A percentile compares a stretch with the other conserved stretches of the same genome.
phyloP scores from a whole-genome alignment of 2,888 invertebrate species.

The Chaetogeoica ovagalla region DNA sequence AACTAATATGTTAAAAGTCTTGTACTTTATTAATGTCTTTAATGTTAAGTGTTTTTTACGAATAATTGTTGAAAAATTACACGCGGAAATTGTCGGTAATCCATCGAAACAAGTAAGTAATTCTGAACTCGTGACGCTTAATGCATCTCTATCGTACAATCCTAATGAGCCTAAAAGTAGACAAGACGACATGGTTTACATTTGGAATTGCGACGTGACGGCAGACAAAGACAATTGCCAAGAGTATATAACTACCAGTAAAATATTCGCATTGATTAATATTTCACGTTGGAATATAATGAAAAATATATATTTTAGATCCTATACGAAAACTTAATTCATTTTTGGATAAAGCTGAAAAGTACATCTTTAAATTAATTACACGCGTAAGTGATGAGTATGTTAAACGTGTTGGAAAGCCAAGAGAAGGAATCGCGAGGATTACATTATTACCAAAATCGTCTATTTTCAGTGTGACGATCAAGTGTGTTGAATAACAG shows the following conservation, averaged over 20 bases:
- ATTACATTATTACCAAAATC: conserved; percentile 4
- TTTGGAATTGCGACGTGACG: conserved; percentile 16
- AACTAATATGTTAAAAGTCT: neutral
- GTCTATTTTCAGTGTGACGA: neutral
- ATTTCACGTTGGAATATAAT: neutral
- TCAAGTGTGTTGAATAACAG: conserved; percentile 24
- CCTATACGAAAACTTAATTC: neutral
- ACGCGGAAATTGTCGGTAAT: conserved; percentile 25
- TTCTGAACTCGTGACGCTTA: neutral
- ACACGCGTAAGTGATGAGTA: conserved; percentile 7
- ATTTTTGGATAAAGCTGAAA: neutral
- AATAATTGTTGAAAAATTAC: neutral
- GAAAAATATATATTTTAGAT: neutral
- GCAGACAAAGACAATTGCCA: conserved; percentile 15
- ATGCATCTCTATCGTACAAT: conserved; percentile 31
- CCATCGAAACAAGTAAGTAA: neutral
- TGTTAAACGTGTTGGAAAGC: neutral
- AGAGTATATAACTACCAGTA: conserved; percentile 16
- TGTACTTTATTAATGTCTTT: neutral
- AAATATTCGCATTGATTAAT: neutral
- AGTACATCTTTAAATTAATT: conserved; percentile 13
- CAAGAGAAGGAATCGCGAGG: neutral
- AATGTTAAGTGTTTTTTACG: conserved; percentile 11
- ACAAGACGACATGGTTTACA: conserved; percentile 10
- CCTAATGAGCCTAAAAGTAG: conserved; percentile 13